These are phyloP conservation scores for Agrochola circellaris DNA, from an alignment of 2,888 invertebrate genomes.

Conservation along the genomic window DNA sequence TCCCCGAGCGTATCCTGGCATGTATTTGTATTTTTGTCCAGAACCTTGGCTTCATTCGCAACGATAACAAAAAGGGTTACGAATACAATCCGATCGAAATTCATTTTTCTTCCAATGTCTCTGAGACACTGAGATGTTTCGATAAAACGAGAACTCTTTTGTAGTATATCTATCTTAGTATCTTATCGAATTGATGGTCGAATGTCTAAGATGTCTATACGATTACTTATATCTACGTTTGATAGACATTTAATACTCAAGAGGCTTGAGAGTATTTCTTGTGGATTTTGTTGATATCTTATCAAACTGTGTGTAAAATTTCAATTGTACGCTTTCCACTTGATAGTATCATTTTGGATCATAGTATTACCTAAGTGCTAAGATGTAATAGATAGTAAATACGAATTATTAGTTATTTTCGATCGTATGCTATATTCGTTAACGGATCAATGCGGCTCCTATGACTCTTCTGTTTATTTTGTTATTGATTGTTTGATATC, in stretches of 20 bases:
- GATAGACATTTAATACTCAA: slow-evolving; percentile 69
- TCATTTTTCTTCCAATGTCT: slow-evolving; percentile 74
- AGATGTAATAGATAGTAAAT: slow-evolving; percentile 14
- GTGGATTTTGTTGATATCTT: slow-evolving; percentile 65
- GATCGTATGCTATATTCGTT: neutral
- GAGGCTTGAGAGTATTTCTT: slow-evolving; percentile 56
- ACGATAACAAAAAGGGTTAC: slow-evolving; percentile 72
- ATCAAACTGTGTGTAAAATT: slow-evolving; percentile 62
- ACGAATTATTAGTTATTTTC: neutral
- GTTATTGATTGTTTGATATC: neutral
- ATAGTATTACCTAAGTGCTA: slow-evolving; percentile 29
- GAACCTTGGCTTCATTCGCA: slow-evolving; percentile 74
- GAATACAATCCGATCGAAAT: slow-evolving; percentile 68
- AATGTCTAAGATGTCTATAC: slow-evolving; percentile 69
- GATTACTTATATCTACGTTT: slow-evolving; percentile 64
- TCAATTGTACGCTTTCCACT: slow-evolving; percentile 49
- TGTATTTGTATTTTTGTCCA: slow-evolving; percentile 72
- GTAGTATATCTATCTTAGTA: slow-evolving; percentile 65
- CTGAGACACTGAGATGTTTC: slow-evolving; percentile 70
- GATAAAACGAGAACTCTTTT: slow-evolving; percentile 67
- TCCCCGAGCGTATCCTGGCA: slow-evolving; percentile 84
- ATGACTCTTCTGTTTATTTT: neutral
- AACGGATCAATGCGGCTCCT: too few relatives aligned
- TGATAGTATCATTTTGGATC: slow-evolving; percentile 25
- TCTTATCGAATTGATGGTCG: slow-evolving; percentile 69